Conservation (phyloP, 2,113 vertebrate species). For the Dolichotis patagonum region DNA sequence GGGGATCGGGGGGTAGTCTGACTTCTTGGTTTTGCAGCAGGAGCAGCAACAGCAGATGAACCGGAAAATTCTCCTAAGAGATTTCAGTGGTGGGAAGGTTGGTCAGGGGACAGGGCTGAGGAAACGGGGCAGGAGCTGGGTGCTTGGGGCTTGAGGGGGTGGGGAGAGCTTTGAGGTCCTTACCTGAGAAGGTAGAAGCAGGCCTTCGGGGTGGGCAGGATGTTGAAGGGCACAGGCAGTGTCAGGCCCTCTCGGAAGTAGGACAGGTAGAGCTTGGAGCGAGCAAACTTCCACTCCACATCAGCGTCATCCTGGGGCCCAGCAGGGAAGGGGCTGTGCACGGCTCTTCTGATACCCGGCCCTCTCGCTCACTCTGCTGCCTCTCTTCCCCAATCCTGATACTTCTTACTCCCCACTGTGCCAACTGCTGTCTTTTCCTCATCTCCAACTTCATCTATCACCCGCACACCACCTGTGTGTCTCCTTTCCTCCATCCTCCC, state of each 20-base stretch:
- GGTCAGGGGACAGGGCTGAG: not conserved
- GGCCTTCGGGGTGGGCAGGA: conserved; percentile 93
- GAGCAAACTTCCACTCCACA: conserved; percentile 95
- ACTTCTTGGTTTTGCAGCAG: conserved; percentile 79
- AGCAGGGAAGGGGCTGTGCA: not conserved
- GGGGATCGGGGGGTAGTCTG: conserved; percentile 87
- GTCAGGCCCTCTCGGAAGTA: conserved; percentile 94
- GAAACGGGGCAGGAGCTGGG: not conserved
- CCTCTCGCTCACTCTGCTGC: not conserved
- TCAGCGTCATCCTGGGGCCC: conserved; percentile 91
- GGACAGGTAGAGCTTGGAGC: conserved; percentile 94
- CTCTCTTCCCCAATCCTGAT: not conserved
- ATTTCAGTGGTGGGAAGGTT: not conserved
- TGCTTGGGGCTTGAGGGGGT: not conserved
- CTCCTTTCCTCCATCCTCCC: not conserved
- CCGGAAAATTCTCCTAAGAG: conserved; percentile 85
- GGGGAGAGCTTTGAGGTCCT: not conserved
- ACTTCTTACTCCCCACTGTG: not conserved
- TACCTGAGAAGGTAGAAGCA: conserved; percentile 91
- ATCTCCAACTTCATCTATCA: not conserved
- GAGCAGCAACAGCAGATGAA: conserved; percentile 88
- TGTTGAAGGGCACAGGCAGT: conserved; percentile 94
- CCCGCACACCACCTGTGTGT: not conserved
- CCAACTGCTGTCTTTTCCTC: not conserved
- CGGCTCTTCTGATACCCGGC: not conserved